A percentile compares a stretch with the other conserved stretches of the same genome.
Evolutionary conservation across 92 coral and sea anemone genomes (phyloP).

Genomic region (Zoanthus gigantus): DNA sequence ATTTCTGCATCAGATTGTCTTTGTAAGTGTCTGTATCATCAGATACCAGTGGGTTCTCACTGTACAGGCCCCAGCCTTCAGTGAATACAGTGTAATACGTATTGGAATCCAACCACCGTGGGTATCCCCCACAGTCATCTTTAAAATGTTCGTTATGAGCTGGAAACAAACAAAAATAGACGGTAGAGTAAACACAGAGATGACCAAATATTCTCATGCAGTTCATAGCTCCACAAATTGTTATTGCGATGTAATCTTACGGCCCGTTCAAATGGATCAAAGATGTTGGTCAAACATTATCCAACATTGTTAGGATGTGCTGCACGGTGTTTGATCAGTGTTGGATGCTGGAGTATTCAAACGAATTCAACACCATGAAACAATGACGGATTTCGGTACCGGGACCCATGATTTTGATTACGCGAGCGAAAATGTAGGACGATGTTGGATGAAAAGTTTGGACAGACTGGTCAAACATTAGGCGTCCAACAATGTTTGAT

Average conservation of each 20-base stretch:
- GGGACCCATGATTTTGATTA: too few species aligned
- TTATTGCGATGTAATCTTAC: background rate
- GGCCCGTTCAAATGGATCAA: background rate
- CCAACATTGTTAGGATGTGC: too few species aligned
- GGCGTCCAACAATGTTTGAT: too few species aligned
- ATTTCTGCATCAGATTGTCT: conserved; percentile 66
- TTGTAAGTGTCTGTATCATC: conserved; percentile 77
- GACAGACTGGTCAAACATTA: too few species aligned
- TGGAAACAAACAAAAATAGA: conserved; percentile 9
- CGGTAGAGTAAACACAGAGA: background rate
- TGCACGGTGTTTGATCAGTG: too few species aligned
- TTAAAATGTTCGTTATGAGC: conserved; percentile 76
- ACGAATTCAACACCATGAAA: too few species aligned
- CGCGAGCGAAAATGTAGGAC: too few species aligned
- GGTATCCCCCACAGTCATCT: conserved; percentile 83
- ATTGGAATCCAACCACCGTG: conserved; percentile 68
- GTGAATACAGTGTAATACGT: conserved; percentile 82
- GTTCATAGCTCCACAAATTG: background rate
- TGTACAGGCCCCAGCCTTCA: conserved; percentile 89
- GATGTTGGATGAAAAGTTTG: too few species aligned
- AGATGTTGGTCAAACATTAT: too few species aligned
- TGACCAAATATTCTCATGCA: background rate
- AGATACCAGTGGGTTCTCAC: conserved; percentile 80
- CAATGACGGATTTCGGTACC: too few species aligned
- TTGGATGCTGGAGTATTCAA: too few species aligned